Conservation (phyloP, 2,113 vertebrate genomes). For the Gambusia affinis region DNA sequence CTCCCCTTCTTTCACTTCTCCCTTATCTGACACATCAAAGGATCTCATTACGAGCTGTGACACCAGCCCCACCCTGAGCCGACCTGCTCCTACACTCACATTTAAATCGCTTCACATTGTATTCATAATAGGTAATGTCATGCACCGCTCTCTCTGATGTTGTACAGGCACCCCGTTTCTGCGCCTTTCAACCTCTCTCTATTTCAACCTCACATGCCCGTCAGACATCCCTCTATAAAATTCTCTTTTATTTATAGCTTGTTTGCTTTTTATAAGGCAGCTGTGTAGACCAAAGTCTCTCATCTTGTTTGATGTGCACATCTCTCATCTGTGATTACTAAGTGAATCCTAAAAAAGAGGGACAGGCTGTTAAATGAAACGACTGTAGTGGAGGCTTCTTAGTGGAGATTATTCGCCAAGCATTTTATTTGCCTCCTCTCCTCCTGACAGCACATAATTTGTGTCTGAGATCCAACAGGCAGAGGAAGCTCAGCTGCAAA, state of each 20-base stretch:
- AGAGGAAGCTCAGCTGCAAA: constrained; percentile 1
- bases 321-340: constrained; percentile 79
- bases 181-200: constrained; percentile 35
- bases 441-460: constrained; percentile 49
- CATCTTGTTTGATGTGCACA: constrained; percentile 79
- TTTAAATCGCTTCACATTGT: constrained; percentile 78
- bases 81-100: constrained; percentile 74
- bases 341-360: constrained; percentile 69
- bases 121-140: constrained; percentile 76
- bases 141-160: constrained; percentile 67
- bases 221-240: constrained; percentile 82
- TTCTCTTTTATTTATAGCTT: constrained; percentile 84
- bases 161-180: constrained; percentile 43
- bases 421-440: constrained; percentile 58
- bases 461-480: constrained; percentile 22
- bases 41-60: constrained; percentile 79
- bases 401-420: constrained; percentile 53
- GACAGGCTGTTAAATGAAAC: constrained; percentile 74
- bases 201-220: constrained; percentile 55
- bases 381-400: constrained; percentile 66
- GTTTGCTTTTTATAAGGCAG: constrained; percentile 82
- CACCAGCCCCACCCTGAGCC: constrained; percentile 67
- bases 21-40: constrained; percentile 84
- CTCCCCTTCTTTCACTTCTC: constrained; percentile 58
- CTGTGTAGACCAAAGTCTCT: constrained; percentile 76